A percentile compares a stretch with the other conserved stretches of the same genome.
phyloP scores from a whole-genome alignment of 2,888 invertebrate genomes.

The Acholoe squamosa region DNA sequence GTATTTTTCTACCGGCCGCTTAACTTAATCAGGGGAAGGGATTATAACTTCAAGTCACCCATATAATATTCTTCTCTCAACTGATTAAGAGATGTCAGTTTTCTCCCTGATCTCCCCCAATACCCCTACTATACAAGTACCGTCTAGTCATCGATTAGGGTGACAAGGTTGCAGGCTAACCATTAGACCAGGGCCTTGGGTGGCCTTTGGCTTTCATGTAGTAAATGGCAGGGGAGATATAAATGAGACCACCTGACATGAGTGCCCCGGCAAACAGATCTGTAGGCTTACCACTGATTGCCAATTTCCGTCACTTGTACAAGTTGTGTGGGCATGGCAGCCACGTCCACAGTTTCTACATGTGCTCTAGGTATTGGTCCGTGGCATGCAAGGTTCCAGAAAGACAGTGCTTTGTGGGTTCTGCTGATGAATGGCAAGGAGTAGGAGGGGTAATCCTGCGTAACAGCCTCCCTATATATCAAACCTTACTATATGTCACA shows the following conservation, averaged over 20 bases:
- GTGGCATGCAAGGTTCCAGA: background rate
- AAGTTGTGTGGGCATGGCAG: background rate
- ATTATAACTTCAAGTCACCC: too few relatives aligned
- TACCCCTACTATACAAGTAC: background rate
- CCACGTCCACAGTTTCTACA: background rate
- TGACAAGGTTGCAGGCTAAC: background rate
- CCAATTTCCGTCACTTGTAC: constrained; percentile 53
- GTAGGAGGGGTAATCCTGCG: too few relatives aligned
- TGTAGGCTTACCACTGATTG: background rate
- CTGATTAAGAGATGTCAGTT: too few relatives aligned
- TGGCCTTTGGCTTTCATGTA: constrained; percentile 8
- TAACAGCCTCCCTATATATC: too few relatives aligned
- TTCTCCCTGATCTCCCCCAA: too few relatives aligned
- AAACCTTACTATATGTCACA: too few relatives aligned
- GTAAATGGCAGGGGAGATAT: background rate
- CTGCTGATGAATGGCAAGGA: too few relatives aligned
- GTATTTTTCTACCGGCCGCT: too few relatives aligned
- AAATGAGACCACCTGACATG: constrained; percentile 25
- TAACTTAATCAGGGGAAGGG: too few relatives aligned
- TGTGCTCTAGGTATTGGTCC: background rate
- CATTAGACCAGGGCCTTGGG: background rate
- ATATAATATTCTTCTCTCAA: too few relatives aligned
- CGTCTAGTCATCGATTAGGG: background rate
- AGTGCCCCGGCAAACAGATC: constrained; percentile 26
- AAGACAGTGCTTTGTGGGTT: too few relatives aligned